Conservation (phyloP, 2,113 vertebrate genomes). For the Pitta sordida region DNA sequence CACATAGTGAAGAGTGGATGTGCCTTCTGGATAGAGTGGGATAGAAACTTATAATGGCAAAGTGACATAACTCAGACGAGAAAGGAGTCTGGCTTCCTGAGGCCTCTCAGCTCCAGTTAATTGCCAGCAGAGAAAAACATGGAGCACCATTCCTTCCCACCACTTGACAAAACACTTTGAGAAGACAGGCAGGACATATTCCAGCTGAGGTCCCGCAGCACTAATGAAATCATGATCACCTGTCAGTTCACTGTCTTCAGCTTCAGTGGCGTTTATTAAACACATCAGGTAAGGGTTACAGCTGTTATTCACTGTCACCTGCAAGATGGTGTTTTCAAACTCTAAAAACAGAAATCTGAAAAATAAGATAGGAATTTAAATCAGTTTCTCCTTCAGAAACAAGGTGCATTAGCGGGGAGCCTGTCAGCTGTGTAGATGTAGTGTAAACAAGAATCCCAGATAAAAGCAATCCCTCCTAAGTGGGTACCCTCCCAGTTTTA, state of each 20-base stretch:
- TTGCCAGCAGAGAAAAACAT: neutral
- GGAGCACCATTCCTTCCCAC: neutral
- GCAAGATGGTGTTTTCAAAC: constrained; percentile 70
- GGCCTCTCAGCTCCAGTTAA: neutral
- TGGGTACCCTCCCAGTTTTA: neutral
- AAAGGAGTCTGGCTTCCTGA: neutral
- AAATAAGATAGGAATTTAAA: constrained; percentile 33
- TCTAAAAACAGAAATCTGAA: constrained; percentile 73
- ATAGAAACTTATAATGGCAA: neutral
- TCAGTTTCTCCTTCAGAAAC: neutral
- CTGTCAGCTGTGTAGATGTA: neutral
- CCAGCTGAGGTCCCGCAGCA: neutral
- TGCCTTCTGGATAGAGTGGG: neutral
- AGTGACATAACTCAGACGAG: neutral
- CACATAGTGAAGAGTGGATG: neutral
- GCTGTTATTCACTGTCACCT: constrained; percentile 57
- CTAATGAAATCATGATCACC: constrained; percentile 62
- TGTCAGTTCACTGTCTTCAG: constrained; percentile 50
- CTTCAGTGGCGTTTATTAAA: constrained; percentile 62
- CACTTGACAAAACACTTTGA: neutral
- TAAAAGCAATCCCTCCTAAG: neutral
- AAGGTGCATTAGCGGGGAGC: neutral
- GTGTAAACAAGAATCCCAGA: constrained; percentile 3
- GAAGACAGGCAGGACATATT: neutral
- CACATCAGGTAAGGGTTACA: constrained; percentile 70